Percentiles rank a stretch among this genome's conserved stretches.
Conservation (phyloP, 1,140 invertebrate species). For the Helicorthomorpha holstii region DNA sequence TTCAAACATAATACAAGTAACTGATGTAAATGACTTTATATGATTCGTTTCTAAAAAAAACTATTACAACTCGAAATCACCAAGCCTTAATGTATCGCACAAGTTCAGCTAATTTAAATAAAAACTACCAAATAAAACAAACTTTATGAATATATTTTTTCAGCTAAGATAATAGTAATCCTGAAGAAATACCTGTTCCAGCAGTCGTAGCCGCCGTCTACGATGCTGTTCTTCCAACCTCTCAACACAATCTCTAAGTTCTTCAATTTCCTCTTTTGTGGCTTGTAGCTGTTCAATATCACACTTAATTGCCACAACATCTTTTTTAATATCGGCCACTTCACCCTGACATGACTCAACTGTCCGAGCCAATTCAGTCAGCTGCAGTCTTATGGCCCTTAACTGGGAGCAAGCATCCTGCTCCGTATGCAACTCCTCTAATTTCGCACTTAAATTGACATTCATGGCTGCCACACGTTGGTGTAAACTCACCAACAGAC, state of each 20-base stretch:
- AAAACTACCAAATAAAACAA: no score
- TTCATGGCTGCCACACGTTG: slow-evolving; percentile 91
- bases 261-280: slow-evolving; percentile 84
- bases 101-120: no score
- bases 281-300: slow-evolving; percentile 81
- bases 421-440: slow-evolving; percentile 65
- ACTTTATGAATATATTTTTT: no score
- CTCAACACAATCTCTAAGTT: slow-evolving; percentile 74
- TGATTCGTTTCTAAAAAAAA: no score
- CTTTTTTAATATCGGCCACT: slow-evolving; percentile 71
- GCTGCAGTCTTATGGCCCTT: slow-evolving; percentile 43
- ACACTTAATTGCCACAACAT: slow-evolving; percentile 84
- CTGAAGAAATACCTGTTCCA: slow-evolving; percentile 70
- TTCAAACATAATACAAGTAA: no score
- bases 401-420: slow-evolving; percentile 33
- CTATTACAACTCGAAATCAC: no score
- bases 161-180: no score
- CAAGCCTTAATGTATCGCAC: no score
- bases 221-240: slow-evolving; percentile 73
- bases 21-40: no score
- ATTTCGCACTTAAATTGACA: slow-evolving; percentile 77
- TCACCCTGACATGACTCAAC: slow-evolving; percentile 85
- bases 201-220: slow-evolving; percentile 60
- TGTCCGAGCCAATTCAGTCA: slow-evolving; percentile 78
- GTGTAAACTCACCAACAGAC: slow-evolving; percentile 45